phyloP scores from a whole-genome alignment of 2,888 invertebrate genomes.

The Dysmachus trigonus region DNA sequence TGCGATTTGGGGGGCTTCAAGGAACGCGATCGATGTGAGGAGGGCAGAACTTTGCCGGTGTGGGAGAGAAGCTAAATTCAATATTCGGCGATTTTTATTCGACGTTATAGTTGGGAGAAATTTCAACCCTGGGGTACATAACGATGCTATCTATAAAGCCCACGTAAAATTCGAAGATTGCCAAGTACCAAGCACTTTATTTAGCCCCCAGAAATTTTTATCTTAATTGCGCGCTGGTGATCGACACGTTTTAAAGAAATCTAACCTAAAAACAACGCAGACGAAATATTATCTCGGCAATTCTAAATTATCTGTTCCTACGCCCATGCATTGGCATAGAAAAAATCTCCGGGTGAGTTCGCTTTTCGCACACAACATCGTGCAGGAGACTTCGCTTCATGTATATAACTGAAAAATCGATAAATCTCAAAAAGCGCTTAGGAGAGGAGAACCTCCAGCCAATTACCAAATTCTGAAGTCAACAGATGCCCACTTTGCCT shows the following conservation, averaged over 20 bases:
- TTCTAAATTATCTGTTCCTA: background rate
- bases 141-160: background rate
- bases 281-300: background rate
- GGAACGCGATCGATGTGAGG: background rate
- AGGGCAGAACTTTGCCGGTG: background rate
- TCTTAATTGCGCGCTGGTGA: background rate
- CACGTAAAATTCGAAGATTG: background rate
- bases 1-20: background rate
- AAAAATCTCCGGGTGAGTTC: background rate
- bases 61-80: background rate
- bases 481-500: background rate
- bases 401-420: background rate
- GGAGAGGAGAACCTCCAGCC: background rate
- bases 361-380: background rate
- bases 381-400: background rate
- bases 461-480: background rate
- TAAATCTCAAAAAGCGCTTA: background rate
- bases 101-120: background rate
- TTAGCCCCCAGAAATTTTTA: background rate
- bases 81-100: background rate
- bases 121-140: background rate
- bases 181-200: background rate
- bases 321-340: background rate
- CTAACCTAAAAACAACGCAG: background rate
- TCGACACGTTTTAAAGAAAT: background rate